Base-by-base conservation (phyloP, 2,888 invertebrate genomes). In the Papilio elwesi region DNA sequence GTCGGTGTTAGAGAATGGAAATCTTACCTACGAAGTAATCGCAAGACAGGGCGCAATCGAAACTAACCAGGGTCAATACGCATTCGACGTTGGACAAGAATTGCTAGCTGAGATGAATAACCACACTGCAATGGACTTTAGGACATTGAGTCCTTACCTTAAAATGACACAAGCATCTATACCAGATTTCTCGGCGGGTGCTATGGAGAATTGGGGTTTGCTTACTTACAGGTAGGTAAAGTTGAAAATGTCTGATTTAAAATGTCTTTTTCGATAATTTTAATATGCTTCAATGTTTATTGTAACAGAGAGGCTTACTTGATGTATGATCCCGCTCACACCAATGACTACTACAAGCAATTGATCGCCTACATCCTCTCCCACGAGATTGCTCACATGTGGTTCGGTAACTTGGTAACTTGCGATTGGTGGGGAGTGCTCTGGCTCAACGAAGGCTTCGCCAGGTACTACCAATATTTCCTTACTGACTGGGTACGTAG, bases 201-300 rank as follows among this genome's bases (percentile, higher is more conserved):
- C 97, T 75, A 97, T 97, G 97, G 97, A 97, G 85, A 97, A 97
- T 84, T 97, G 97, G 97, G 97, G 97, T 8, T 88, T 97, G 57
- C 94, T 97, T 8, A 97, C 97, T 0, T 97, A 96, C 89, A 95
- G 95, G 95, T 95, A 83, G 2, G 55, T 63, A 26, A n/a, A 49
- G 10, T 26, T 13, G 36, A 52, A 49, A 49, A 8, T 51, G 51
- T 5, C 16, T 36, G 8, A 36, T 47, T 63, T n/a, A 6, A 38
- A 55, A n/a, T 13, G 36, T 68, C 47, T n/a, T 6, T 26, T 10
- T 9, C 4, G 15, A 49, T n/a, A 6, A 43, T 43, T 43, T 6
- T 43, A 6, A 16, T 0, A n/a, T 12, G 43, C 2, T 69, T 38
- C 43, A 43, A 59, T 51, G 12, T n/a, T 74, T 67, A 68, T 74